Percentiles rank a stretch among this genome's conserved stretches.
Evolutionary conservation across 2,888 invertebrate species (phyloP).

Genomic region (Drosophila bunnanda): DNA sequence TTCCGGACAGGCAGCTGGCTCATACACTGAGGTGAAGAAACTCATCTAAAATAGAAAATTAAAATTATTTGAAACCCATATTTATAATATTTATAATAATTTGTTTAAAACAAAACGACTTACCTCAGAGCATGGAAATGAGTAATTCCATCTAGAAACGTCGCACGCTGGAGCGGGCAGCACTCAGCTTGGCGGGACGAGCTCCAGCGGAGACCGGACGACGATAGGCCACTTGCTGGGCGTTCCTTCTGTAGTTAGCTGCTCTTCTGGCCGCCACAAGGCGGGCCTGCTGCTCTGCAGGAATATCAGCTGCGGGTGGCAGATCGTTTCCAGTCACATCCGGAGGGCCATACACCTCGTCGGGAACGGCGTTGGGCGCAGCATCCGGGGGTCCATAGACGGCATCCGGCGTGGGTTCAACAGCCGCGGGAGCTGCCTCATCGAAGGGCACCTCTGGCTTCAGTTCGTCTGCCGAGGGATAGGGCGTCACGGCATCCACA

Average conservation of each 20-base stretch:
- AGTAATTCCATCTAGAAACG: slow-evolving; percentile 41
- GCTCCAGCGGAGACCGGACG: slow-evolving; percentile 52
- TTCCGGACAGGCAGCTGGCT: slow-evolving; percentile 41
- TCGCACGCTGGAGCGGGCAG: slow-evolving; percentile 44
- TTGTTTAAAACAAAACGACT: neutral
- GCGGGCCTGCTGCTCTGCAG: slow-evolving; percentile 71
- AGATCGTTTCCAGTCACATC: slow-evolving; percentile 67
- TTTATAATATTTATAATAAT: neutral
- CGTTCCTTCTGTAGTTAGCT: slow-evolving; percentile 60
- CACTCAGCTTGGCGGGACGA: slow-evolving; percentile 68
- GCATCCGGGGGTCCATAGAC: slow-evolving; percentile 79
- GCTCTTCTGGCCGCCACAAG: slow-evolving; percentile 70
- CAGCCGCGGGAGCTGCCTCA: slow-evolving; percentile 61
- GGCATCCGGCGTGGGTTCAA: slow-evolving; percentile 74
- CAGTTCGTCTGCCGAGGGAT: slow-evolving; percentile 79
- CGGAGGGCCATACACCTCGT: slow-evolving; percentile 79
- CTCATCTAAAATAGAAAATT: neutral
- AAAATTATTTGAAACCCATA: neutral
- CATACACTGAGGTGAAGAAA: slow-evolving; percentile 30
- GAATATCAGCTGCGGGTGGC: slow-evolving; percentile 65
- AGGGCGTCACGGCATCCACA: slow-evolving; percentile 77
- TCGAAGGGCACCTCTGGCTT: slow-evolving; percentile 81
- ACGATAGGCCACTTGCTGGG: slow-evolving; percentile 60
- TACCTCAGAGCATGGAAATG: slow-evolving; percentile 5
- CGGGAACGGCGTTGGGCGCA: slow-evolving; percentile 68